Evolutionary conservation across 23 tunicate genomes (phyloP).

Genomic region (Styela clava): DNA sequence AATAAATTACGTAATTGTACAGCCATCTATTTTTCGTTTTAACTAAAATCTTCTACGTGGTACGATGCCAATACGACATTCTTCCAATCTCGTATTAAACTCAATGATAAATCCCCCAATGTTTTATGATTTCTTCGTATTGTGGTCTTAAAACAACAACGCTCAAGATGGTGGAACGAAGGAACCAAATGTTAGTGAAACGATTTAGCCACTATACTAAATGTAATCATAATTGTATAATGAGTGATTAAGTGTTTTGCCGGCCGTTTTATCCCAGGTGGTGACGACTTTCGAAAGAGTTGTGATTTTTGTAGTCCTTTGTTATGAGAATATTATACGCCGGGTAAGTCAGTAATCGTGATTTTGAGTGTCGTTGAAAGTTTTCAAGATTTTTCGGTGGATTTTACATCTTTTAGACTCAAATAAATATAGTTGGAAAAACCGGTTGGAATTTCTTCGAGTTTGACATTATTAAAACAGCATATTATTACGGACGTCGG

Average conservation of each 20-base stretch:
- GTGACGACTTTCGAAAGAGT: conserved; percentile 6
- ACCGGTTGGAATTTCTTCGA: background rate
- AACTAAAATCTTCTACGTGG: no score
- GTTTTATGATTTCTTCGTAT: no score
- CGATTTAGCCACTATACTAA: conserved; percentile 9
- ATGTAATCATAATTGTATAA: conserved; percentile 28
- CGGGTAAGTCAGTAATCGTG: background rate
- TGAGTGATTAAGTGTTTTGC: conserved; percentile 18
- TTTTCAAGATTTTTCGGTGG: background rate
- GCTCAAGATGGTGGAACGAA: conserved; percentile 10
- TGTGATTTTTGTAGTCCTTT: conserved; percentile 8
- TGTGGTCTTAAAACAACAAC: conserved; percentile 8
- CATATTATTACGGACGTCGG: background rate
- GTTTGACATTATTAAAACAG: background rate
- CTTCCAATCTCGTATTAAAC: no score
- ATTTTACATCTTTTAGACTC: background rate
- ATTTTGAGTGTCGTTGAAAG: background rate
- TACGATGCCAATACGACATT: no score
- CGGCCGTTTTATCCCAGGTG: conserved; percentile 15
- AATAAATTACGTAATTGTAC: no score
- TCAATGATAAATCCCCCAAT: no score
- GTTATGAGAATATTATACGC: background rate
- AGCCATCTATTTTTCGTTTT: no score
- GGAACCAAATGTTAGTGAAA: conserved; percentile 27
- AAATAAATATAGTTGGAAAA: no score